Conservation (phyloP, 2,113 vertebrate genomes). For the Calonectris borealis region DNA sequence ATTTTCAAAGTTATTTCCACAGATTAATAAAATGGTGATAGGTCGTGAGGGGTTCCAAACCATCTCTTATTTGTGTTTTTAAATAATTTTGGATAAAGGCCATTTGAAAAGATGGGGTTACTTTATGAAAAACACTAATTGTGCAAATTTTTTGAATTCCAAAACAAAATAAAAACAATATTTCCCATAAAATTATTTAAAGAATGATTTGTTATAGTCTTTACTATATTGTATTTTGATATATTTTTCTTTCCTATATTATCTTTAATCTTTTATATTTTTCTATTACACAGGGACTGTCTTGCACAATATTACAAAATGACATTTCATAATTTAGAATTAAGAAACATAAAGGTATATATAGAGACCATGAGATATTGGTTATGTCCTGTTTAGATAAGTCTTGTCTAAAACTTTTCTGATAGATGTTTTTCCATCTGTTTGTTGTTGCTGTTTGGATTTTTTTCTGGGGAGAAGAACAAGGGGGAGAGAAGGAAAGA, state of each 20-base stretch:
- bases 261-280: not conserved
- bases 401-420: not conserved
- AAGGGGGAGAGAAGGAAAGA: not conserved
- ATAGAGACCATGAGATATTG: not conserved
- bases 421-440: not conserved
- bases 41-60: not conserved
- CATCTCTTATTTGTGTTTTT: not conserved
- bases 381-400: not conserved
- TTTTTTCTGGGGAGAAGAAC: not conserved
- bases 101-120: not conserved
- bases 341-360: not conserved
- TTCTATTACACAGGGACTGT: not conserved
- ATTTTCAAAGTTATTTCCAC: not conserved
- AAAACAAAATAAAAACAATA: not conserved
- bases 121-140: not conserved
- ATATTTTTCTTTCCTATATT: not conserved
- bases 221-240: not conserved
- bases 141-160: not conserved
- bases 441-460: not conserved
- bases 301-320: not conserved
- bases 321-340: not conserved
- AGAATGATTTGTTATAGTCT: not conserved
- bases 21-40: not conserved
- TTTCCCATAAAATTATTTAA: not conserved
- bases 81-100: not conserved